A percentile compares a stretch with the other conserved stretches of the same genome.
Conservation (phyloP, 2,113 vertebrate species). For the Galeopterus variegatus region DNA sequence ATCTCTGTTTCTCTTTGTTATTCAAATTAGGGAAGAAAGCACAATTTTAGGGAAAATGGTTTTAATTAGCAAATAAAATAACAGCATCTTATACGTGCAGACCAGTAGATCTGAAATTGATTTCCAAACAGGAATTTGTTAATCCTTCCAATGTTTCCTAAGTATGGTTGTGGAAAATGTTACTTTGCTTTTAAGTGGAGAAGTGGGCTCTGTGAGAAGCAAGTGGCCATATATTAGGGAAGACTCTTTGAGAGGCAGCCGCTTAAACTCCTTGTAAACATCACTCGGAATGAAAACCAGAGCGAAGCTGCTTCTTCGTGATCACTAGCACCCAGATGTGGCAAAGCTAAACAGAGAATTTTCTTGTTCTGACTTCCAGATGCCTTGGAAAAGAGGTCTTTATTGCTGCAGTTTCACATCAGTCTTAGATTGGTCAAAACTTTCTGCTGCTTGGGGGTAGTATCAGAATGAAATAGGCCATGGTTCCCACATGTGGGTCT, state of each 20-base stretch:
- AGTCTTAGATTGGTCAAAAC: not conserved
- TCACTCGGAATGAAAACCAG: constrained; percentile 53
- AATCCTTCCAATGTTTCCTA: constrained; percentile 49
- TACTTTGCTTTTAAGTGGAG: not conserved
- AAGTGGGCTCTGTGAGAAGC: not conserved
- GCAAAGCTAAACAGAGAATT: not conserved
- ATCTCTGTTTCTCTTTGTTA: constrained; percentile 78
- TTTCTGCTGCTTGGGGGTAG: not conserved
- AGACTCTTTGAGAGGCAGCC: not conserved
- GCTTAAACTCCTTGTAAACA: constrained; percentile 60
- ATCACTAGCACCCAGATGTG: constrained; percentile 52
- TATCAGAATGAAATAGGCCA: rapidly evolving
- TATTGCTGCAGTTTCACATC: not conserved
- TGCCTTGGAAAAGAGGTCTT: not conserved
- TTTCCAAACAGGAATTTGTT: constrained; percentile 61
- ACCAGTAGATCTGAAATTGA: constrained; percentile 67
- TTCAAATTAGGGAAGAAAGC: constrained; percentile 72
- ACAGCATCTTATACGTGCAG: constrained; percentile 2
- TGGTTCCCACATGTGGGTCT: not conserved
- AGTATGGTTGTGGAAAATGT: constrained; percentile 65
- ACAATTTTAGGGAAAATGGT: constrained; percentile 68
- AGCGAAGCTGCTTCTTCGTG: not conserved
- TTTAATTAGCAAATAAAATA: constrained; percentile 81
- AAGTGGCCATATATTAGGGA: not conserved
- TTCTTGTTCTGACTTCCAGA: constrained; percentile 55